phyloP scores from a whole-genome alignment of 2,888 invertebrate species.

The Fragum whitleyi region DNA sequence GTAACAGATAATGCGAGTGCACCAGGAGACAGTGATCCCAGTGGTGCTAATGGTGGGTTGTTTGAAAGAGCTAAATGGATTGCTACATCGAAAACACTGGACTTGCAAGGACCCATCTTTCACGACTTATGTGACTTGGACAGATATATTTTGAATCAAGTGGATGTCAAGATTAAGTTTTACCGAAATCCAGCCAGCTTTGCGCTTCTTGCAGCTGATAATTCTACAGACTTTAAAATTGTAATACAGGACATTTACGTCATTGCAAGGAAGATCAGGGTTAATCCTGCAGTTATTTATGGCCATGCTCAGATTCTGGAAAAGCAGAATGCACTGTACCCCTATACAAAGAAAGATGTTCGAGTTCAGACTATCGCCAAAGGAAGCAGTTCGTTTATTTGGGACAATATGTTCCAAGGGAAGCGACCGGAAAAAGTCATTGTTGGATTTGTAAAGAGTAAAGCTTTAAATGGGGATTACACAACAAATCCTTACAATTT shows the following conservation, averaged over 20 bases:
- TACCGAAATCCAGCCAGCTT: conserved; percentile 35
- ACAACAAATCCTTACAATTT: conserved; percentile 56
- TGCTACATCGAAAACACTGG: conserved; percentile 31
- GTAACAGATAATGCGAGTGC: conserved; percentile 38
- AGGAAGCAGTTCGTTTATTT: conserved; percentile 43
- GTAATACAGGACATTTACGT: conserved; percentile 39
- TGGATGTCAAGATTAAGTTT: conserved; percentile 37
- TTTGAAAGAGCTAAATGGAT: conserved; percentile 26
- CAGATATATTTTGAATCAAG: conserved; percentile 25
- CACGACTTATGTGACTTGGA: conserved; percentile 40
- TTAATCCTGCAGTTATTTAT: conserved; percentile 32
- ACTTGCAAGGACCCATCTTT: conserved; percentile 53
- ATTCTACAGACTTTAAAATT: conserved; percentile 28
- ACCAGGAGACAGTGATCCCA: conserved; percentile 36
- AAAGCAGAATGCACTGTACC: conserved; percentile 40
- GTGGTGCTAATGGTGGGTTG: conserved; percentile 44
- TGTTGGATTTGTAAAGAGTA: conserved; percentile 49
- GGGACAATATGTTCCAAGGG: conserved; percentile 53
- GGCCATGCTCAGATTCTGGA: conserved; percentile 43
- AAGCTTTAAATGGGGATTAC: conserved; percentile 42
- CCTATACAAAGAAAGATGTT: conserved; percentile 32
- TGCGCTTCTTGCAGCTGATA: conserved; percentile 23
- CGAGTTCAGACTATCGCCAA: conserved; percentile 43
- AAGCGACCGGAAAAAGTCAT: conserved; percentile 33
- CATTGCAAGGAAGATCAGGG: conserved; percentile 30